Conservation (phyloP, 2,888 invertebrate species). For the Salpingus planirostris region DNA sequence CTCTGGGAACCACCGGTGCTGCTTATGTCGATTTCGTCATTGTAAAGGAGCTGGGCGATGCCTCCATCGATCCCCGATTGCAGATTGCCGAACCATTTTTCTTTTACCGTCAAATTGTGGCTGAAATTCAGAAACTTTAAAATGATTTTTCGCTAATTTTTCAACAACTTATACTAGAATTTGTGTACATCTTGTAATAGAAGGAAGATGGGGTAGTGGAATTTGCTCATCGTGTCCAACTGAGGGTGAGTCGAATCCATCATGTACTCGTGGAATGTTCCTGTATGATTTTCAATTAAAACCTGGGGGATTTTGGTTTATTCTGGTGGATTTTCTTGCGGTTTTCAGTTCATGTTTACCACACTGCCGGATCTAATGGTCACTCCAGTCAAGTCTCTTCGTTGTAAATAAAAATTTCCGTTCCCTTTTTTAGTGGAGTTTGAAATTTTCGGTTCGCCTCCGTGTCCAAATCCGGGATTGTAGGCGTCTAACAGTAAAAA, state of each 20-base stretch:
- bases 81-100: conserved; percentile 26
- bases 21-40: conserved; percentile 24
- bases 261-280: conserved; percentile 21
- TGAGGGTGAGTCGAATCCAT: conserved; percentile 16
- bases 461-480: conserved; percentile 19
- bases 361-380: conserved; percentile 22
- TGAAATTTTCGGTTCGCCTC: conserved; percentile 4
- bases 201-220: conserved; percentile 25
- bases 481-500: conserved; percentile 21
- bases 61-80: conserved; percentile 27
- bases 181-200: conserved; percentile 16
- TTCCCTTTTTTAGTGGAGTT: conserved; percentile 4
- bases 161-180: not conserved
- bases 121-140: not conserved
- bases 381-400: conserved; percentile 24
- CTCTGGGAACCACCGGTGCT: conserved; percentile 23
- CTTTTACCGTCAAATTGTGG: not conserved
- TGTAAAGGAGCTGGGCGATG: conserved; percentile 23
- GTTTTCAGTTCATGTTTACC: no score
- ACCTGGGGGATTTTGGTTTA: no score
- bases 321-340: no score
- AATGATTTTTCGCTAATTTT: not conserved
- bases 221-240: conserved; percentile 23
- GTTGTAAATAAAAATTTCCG: conserved; percentile 18
- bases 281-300: conserved; percentile 4